Percentiles rank a stretch among this genome's conserved stretches.
Evolutionary conservation across 1,140 invertebrate genomes (phyloP).

Genomic region (Zeugodacus cucurbitae): DNA sequence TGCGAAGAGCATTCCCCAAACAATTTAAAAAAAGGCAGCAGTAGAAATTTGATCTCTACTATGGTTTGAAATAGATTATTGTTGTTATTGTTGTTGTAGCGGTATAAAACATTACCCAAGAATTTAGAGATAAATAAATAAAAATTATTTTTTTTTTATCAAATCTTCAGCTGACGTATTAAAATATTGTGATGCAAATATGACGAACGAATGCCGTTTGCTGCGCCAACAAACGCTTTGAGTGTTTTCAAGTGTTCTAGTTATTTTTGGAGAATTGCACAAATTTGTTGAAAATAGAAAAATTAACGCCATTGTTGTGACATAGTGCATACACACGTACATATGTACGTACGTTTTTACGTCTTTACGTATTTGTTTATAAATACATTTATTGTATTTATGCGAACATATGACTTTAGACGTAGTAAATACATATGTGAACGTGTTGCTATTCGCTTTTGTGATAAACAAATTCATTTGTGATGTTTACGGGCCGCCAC

Average conservation of each 20-base stretch:
- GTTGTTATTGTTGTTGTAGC: no score
- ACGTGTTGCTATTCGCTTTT: not conserved
- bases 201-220: not conserved
- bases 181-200: not conserved
- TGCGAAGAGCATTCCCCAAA: no score
- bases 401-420: no score
- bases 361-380: no score
- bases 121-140: no score
- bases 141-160: no score
- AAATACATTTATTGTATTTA: no score
- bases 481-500: not conserved
- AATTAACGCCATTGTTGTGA: not conserved
- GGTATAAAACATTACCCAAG: no score
- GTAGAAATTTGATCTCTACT: no score
- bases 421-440: not conserved
- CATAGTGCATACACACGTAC: not conserved
- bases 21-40: no score
- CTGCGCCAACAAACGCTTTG: not conserved
- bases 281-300: not conserved
- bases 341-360: not conserved
- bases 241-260: not conserved
- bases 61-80: no score
- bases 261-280: slow-evolving; percentile 12
- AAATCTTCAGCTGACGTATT: no score
- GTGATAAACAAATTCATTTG: not conserved